phyloP scores from a whole-genome alignment of 2,797 vertebrate genomes.

The Hypotaenidia philippensis region DNA sequence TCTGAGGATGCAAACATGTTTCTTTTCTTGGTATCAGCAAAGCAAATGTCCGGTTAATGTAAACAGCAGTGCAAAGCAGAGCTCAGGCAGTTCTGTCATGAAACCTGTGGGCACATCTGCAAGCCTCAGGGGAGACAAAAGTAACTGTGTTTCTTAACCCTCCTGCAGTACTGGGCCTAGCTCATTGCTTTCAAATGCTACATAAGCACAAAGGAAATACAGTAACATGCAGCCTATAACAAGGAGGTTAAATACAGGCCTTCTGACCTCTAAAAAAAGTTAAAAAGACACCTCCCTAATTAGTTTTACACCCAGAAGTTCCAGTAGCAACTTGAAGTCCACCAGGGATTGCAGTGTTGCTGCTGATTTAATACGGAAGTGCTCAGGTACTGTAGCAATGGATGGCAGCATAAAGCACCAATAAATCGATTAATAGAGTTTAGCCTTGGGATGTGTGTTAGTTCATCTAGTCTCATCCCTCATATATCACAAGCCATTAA shows the following conservation, averaged over 20 bases:
- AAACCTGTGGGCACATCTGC: not conserved
- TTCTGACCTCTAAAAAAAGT: not conserved
- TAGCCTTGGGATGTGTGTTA: not conserved
- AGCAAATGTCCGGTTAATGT: not conserved
- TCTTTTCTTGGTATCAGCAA: not conserved
- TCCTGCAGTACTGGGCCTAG: not conserved
- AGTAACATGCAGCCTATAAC: not conserved
- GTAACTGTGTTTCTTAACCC: not conserved
- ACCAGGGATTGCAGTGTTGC: not conserved
- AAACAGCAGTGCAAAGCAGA: not conserved
- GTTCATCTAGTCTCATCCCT: not conserved
- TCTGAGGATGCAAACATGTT: not conserved
- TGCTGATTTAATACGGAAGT: conserved; percentile 31
- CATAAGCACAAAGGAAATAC: not conserved
- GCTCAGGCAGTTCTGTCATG: not conserved
- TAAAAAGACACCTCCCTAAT: not conserved
- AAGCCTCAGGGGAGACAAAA: not conserved
- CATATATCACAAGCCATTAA: not conserved
- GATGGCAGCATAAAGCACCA: not conserved
- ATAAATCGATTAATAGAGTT: conserved; percentile 45
- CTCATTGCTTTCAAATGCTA: not conserved
- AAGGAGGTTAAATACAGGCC: not conserved
- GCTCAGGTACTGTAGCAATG: not conserved
- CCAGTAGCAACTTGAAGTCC: not conserved
- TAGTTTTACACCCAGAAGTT: not conserved